Evolutionary conservation across 2,113 vertebrate genomes (phyloP).

Genomic region (Chlorodrepanis virens): DNA sequence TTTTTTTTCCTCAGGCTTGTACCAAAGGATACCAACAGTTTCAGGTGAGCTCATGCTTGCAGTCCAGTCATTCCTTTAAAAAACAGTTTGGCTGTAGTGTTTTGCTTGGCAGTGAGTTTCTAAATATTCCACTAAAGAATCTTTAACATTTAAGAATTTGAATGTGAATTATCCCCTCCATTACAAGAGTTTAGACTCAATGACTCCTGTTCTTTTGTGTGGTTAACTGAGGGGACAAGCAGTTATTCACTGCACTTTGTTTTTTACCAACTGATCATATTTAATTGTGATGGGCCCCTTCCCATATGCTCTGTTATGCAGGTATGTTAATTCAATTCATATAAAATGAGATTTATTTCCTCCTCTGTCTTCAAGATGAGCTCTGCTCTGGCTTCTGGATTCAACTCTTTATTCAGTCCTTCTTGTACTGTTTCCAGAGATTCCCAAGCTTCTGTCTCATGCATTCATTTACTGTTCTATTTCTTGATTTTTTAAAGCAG

Average conservation of each 20-base stretch:
- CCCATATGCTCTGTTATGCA: background rate
- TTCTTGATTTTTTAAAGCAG: background rate
- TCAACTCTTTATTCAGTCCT: background rate
- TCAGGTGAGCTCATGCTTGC: background rate
- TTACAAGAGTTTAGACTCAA: background rate
- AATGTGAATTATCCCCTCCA: background rate
- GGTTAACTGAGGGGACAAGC: background rate
- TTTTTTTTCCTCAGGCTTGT: background rate
- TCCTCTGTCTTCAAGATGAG: background rate
- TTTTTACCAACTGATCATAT: background rate
- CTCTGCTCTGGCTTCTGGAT: background rate
- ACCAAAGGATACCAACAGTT: background rate
- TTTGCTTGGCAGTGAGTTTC: background rate
- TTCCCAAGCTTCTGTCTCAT: background rate
- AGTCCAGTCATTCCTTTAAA: background rate
- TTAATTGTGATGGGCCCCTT: background rate
- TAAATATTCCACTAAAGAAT: background rate
- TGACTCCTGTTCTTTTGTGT: background rate
- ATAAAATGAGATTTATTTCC: background rate
- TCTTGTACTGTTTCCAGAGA: background rate
- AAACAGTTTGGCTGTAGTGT: background rate
- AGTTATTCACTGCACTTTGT: background rate
- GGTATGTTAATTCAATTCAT: background rate
- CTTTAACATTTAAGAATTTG: background rate
- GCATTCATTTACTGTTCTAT: background rate